phyloP scores from a whole-genome alignment of 2,113 vertebrate species.

The Fukomys damarensis region DNA sequence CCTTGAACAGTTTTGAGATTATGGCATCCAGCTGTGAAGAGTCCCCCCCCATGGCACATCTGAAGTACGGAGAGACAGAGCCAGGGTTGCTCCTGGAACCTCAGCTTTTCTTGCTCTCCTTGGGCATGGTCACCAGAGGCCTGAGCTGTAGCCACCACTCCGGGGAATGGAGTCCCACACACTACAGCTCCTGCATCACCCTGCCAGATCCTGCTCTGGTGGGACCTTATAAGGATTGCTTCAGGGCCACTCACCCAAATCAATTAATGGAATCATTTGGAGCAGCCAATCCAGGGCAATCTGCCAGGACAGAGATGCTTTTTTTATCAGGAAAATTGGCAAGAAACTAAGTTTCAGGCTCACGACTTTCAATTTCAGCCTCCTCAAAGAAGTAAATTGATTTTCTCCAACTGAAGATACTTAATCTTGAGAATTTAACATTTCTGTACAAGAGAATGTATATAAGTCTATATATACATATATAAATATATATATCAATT shows the following conservation, averaged over 20 bases:
- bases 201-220: constrained; percentile 72
- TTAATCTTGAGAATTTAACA: constrained; percentile 86
- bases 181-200: neutral
- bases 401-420: constrained; percentile 84
- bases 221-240: constrained; percentile 79
- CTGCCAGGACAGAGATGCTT: constrained; percentile 83
- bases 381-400: constrained; percentile 88
- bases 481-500: constrained; percentile 19
- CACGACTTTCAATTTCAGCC: constrained; percentile 86
- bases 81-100: neutral
- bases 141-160: neutral
- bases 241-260: constrained; percentile 85
- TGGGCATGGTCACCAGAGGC: neutral
- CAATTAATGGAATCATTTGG: constrained; percentile 87
- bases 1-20: neutral
- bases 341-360: constrained; percentile 86
- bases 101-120: neutral
- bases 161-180: neutral
- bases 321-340: constrained; percentile 87
- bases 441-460: constrained; percentile 81
- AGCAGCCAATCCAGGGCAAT: constrained; percentile 80
- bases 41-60: neutral
- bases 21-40: neutral
- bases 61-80: neutral
- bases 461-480: constrained; percentile 49